Conservation (phyloP, 1,140 invertebrate genomes). For the Drosophila parvula region DNA sequence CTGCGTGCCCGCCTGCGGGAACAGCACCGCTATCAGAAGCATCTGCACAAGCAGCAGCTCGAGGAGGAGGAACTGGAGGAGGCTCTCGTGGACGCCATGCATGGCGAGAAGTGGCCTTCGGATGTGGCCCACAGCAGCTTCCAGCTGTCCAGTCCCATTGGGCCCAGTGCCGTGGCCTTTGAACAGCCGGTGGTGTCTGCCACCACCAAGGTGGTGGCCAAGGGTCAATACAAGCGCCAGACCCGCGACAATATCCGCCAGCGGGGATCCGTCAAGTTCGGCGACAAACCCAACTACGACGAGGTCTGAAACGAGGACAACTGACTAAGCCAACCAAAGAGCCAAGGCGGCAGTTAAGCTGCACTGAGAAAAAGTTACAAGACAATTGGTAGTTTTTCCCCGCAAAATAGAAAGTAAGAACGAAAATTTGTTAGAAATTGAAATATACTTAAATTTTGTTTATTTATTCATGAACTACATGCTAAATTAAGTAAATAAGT, state of each 20-base stretch:
- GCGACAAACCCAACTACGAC: slow-evolving; percentile 63
- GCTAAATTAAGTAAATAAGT: neutral
- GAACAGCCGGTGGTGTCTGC: slow-evolving; percentile 49
- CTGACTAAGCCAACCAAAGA: slow-evolving; percentile 60
- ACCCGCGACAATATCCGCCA: slow-evolving; percentile 57
- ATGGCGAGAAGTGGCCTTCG: slow-evolving; percentile 67
- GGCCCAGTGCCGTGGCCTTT: slow-evolving; percentile 72
- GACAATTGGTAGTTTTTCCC: slow-evolving; percentile 1
- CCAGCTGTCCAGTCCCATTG: slow-evolving; percentile 71
- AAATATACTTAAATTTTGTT: neutral
- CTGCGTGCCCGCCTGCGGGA: slow-evolving; percentile 65
- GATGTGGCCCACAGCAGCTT: slow-evolving; percentile 63
- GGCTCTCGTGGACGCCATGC: slow-evolving; percentile 61
- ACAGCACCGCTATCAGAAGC: slow-evolving; percentile 57
- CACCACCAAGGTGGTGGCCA: slow-evolving; percentile 23
- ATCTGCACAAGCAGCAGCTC: slow-evolving; percentile 51
- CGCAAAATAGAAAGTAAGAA: neutral
- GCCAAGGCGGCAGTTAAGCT: slow-evolving; percentile 57
- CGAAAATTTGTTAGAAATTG: neutral
- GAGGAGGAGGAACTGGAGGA: slow-evolving; percentile 65
- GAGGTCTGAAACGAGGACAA: slow-evolving; percentile 39
- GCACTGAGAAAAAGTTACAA: neutral
- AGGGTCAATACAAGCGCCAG: slow-evolving; percentile 58
- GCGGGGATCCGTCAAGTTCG: slow-evolving; percentile 67
- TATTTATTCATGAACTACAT: neutral